These are phyloP conservation scores for Guaruba guarouba DNA, from an alignment of 2,113 vertebrate species.

Conservation along the genomic window DNA sequence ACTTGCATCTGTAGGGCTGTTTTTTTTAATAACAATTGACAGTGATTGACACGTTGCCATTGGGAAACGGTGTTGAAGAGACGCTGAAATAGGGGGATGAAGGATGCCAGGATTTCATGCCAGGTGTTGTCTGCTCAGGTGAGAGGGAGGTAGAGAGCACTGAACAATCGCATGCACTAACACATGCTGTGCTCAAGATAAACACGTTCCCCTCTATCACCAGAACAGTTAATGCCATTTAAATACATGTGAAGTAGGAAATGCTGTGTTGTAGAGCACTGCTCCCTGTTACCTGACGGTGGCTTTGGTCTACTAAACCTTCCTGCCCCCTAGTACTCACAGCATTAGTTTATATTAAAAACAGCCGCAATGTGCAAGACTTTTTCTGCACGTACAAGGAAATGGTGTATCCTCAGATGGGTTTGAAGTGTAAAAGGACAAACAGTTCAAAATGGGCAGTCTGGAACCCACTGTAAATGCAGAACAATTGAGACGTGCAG, in stretches of 20 bases:
- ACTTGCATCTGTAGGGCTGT: not conserved
- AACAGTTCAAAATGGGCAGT: not conserved
- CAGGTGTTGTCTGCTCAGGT: not conserved
- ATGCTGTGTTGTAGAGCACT: fast-evolving
- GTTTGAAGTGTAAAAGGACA: not conserved
- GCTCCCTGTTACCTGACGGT: not conserved
- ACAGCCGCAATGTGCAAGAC: fast-evolving
- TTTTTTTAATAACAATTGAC: not conserved
- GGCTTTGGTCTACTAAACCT: not conserved
- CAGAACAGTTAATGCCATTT: not conserved
- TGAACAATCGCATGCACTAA: fast-evolving
- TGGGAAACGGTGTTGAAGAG: not conserved
- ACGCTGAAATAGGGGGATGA: not conserved
- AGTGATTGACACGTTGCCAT: not conserved
- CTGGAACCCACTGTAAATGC: not conserved
- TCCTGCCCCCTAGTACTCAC: not conserved
- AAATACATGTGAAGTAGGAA: not conserved
- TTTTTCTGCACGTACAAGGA: not conserved
- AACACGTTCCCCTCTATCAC: not conserved
- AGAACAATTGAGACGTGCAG: not conserved
- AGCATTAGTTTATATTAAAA: not conserved
- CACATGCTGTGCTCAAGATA: not conserved
- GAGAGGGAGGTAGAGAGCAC: not conserved
- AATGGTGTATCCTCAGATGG: fast-evolving
- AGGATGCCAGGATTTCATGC: not conserved